These are phyloP conservation scores for Oconnorella tubifera DNA, from an alignment of 2,888 invertebrate species.

Conservation along the genomic window DNA sequence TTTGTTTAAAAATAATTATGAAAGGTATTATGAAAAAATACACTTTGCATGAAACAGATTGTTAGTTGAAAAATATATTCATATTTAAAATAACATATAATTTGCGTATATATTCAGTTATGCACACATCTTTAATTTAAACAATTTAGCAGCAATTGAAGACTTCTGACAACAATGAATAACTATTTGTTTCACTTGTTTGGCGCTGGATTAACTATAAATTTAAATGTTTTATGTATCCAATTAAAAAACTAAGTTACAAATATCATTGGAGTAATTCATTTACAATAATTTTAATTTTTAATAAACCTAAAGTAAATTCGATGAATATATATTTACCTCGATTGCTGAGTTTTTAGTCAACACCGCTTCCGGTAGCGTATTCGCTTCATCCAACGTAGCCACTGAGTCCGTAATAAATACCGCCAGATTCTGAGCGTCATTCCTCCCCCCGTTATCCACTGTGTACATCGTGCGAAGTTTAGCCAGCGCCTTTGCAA, in stretches of 20 bases:
- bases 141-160: background rate
- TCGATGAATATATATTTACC: too few species aligned
- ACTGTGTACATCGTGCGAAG: background rate
- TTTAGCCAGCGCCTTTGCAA: background rate
- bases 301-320: too few species aligned
- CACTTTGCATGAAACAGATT: background rate
- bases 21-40: too few species aligned
- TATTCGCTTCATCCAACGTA: background rate
- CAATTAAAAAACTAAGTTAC: too few species aligned
- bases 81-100: background rate
- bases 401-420: background rate
- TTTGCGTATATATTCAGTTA: background rate
- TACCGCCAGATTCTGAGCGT: background rate
- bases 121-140: background rate
- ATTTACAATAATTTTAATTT: too few species aligned
- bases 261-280: too few species aligned
- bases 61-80: background rate
- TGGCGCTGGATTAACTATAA: too few species aligned
- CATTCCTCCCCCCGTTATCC: background rate
- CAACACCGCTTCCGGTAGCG: background rate
- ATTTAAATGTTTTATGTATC: too few species aligned
- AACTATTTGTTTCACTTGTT: background rate
- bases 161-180: background rate
- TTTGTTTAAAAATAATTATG: too few species aligned
- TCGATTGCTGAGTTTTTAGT: background rate